A percentile compares a stretch with the other conserved stretches of the same genome.
These are phyloP conservation scores for Unio pictorum DNA, from an alignment of 2,888 invertebrate species.

Conservation along the genomic window DNA sequence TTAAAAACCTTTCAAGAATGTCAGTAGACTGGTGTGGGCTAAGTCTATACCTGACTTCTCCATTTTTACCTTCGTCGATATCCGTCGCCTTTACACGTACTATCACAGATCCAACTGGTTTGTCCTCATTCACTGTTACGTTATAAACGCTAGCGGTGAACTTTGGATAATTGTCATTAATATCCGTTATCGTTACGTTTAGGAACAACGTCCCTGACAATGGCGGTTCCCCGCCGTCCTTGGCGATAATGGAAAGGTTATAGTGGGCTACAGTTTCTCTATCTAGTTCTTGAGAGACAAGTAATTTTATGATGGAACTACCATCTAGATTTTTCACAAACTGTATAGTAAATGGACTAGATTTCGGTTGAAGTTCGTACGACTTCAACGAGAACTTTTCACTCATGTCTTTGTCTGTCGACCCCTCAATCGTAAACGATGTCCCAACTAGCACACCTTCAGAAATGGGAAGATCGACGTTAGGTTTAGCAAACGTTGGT, in stretches of 20 bases:
- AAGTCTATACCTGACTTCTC: constrained; percentile 72
- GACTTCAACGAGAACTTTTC: constrained; percentile 36
- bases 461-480: constrained; percentile 30
- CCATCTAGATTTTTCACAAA: constrained; percentile 45
- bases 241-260: constrained; percentile 40
- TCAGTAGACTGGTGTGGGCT: constrained; percentile 32
- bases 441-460: constrained; percentile 41
- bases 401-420: constrained; percentile 44
- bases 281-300: constrained; percentile 40
- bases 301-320: constrained; percentile 39
- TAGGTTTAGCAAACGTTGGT: constrained; percentile 42
- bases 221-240: constrained; percentile 46
- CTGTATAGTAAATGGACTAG: constrained; percentile 32
- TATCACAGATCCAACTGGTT: constrained; percentile 31
- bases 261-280: constrained; percentile 45
- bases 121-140: constrained; percentile 40
- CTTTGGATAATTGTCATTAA: constrained; percentile 44
- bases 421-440: constrained; percentile 39
- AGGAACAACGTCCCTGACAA: constrained; percentile 32
- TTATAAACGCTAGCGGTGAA: constrained; percentile 34
- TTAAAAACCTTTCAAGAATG: constrained; percentile 32
- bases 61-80: constrained; percentile 86
- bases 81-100: constrained; percentile 83
- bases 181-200: constrained; percentile 36
- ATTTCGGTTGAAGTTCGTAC: constrained; percentile 36